phyloP scores from a whole-genome alignment of 2,888 invertebrate genomes.

The Eupithecia centaureata region DNA sequence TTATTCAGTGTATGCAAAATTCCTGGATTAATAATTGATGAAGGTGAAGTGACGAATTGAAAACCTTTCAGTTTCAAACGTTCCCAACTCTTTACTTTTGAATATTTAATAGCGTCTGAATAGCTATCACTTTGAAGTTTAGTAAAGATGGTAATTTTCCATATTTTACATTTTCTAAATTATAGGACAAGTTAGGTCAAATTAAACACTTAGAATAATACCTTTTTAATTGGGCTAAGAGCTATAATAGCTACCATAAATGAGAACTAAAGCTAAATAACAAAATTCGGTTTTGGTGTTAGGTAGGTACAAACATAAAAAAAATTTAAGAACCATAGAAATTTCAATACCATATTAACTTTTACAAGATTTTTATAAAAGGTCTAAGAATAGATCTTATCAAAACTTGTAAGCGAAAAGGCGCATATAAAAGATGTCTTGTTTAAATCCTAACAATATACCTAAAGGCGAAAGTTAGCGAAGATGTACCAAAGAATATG shows the following conservation, averaged over 20 bases:
- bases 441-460: too few species aligned
- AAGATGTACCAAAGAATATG: background rate
- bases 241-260: too few species aligned
- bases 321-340: too few species aligned
- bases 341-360: background rate
- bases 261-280: too few species aligned
- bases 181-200: background rate
- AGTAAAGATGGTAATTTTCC: background rate
- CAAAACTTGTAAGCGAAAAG: background rate
- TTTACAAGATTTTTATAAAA: background rate
- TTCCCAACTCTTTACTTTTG: constrained; percentile 58
- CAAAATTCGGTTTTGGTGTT: background rate
- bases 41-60: constrained; percentile 66
- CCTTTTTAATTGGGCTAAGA: too few species aligned
- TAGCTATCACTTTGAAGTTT: constrained; percentile 17
- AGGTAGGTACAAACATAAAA: too few species aligned
- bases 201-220: too few species aligned
- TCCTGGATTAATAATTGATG: constrained; percentile 73
- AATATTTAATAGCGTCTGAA: constrained; percentile 41
- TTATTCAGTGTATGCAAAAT: constrained; percentile 78
- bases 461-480: background rate
- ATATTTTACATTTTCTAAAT: constrained; percentile 1
- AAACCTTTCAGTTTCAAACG: constrained; percentile 65
- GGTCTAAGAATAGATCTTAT: background rate
- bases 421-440: background rate